Evolutionary conservation across 2,113 vertebrate genomes (phyloP), one percentile per base, ranked within the genome.

Genomic region (Cyphotilapia sp.): DNA sequence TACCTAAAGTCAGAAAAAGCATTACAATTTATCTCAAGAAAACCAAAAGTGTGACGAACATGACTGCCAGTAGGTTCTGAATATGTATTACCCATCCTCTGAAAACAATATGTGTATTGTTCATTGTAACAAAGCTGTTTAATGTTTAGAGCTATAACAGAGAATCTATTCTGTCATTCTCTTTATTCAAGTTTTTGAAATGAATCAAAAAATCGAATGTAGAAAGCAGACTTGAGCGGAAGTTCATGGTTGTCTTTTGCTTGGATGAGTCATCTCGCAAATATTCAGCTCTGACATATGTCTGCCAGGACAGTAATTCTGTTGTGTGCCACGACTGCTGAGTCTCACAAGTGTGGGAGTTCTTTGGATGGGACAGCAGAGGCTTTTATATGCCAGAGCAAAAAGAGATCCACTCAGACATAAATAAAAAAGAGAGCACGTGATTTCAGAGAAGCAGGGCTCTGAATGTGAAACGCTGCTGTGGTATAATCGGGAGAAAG

Each of bases 401-500:
- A 76, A 47, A 47, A 17, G 69, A 76, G 40, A 16, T 47, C 9
- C 40, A 29, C 40, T 47, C 71, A 29, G 71, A 29, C 14, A 29
- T 76, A 19, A 66, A 47, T 47, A 27, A 9, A 76, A 17, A 9
- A 27, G 40, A 47, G 40, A 76, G 5, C 92, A 93, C 16, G 49
- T 93, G 94, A 38, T 83, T 95, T 95, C 57, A 1, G 14, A 8
- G 92, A 95, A 95, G 17, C 16, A 2, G 31, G 7, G 66, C 90
- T 49, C 61, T 1, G 14, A 69, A 5, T 3, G 49, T 38, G 86
- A 93, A 94, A 29, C 2, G 1, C 74, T 42, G 27, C n/a, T 33
- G 74, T 1, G 6, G 7, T 29, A 1, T 2, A 3, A 19, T 6
- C 0, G 3, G 35, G 9, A 5, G 13, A 56, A 13, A 56, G 33